Evolutionary conservation across 2,797 vertebrate species (phyloP).

Genomic region (Australoheros facetus): DNA sequence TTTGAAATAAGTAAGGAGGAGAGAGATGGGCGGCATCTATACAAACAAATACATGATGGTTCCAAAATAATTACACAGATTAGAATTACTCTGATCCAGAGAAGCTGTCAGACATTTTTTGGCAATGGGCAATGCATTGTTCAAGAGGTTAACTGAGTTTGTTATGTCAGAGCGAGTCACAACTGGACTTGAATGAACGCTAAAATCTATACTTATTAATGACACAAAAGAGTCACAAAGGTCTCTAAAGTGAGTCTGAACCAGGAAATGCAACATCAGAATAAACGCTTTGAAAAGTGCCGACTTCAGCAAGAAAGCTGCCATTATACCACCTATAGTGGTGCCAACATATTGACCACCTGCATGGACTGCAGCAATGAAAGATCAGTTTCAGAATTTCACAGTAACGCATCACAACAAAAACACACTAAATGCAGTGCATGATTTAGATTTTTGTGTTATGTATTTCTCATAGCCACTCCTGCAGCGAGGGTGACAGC

Average conservation of each 20-base stretch:
- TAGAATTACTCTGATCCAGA: neutral
- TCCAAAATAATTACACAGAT: neutral
- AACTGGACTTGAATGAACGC: neutral
- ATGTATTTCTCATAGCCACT: neutral
- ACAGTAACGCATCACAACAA: neutral
- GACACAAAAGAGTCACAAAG: neutral
- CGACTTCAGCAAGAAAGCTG: neutral
- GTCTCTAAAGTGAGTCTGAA: neutral
- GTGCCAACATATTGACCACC: neutral
- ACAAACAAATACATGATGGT: neutral
- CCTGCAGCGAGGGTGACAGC: neutral
- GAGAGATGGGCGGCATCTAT: neutral
- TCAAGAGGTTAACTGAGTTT: neutral
- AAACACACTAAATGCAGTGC: neutral
- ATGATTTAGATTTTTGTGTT: neutral
- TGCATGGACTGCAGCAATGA: neutral
- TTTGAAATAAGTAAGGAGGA: no score
- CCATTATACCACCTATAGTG: neutral
- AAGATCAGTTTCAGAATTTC: neutral
- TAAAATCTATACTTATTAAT: neutral
- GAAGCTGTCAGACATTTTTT: constrained; percentile 7
- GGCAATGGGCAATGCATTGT: neutral
- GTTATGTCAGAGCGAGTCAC: neutral
- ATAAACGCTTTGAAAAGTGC: neutral
- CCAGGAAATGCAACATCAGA: neutral